Percentiles rank a stretch among this genome's conserved stretches.
Evolutionary conservation across 1,140 invertebrate genomes (phyloP).

Genomic region (Cydia amplana): DNA sequence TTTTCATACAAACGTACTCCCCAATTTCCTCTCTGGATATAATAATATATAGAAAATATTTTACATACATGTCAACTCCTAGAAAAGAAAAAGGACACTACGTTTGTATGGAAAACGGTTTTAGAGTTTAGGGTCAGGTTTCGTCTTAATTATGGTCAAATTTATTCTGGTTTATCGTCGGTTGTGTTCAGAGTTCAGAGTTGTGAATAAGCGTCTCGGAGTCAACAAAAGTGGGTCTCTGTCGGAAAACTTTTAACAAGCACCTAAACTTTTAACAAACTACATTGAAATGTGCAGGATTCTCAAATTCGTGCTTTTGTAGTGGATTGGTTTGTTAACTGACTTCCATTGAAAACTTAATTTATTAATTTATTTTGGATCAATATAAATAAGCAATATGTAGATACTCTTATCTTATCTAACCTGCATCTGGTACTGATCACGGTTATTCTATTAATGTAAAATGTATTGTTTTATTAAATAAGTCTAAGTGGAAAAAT

Average conservation of each 20-base stretch:
- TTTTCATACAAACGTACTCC: too few species aligned
- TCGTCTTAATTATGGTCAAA: neutral
- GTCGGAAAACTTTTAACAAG: constrained; percentile 15
- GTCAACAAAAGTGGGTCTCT: neutral
- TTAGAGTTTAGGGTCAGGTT: too few species aligned
- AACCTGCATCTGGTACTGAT: too few species aligned
- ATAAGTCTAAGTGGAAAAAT: neutral
- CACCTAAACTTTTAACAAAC: neutral
- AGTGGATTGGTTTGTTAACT: neutral
- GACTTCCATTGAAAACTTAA: neutral
- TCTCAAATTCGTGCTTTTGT: neutral
- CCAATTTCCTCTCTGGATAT: too few species aligned
- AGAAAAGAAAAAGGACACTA: too few species aligned
- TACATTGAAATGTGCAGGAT: neutral
- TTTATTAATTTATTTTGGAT: too few species aligned
- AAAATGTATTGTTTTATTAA: neutral
- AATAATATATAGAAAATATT: too few species aligned
- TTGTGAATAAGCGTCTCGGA: neutral
- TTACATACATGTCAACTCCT: too few species aligned
- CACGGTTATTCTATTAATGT: too few species aligned
- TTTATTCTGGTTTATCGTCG: neutral
- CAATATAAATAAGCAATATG: too few species aligned
- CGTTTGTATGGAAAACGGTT: too few species aligned
- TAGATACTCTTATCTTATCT: too few species aligned
- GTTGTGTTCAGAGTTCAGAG: neutral